Base-by-base conservation (phyloP, 1,140 invertebrate species). In the Megalopta genalis region DNA sequence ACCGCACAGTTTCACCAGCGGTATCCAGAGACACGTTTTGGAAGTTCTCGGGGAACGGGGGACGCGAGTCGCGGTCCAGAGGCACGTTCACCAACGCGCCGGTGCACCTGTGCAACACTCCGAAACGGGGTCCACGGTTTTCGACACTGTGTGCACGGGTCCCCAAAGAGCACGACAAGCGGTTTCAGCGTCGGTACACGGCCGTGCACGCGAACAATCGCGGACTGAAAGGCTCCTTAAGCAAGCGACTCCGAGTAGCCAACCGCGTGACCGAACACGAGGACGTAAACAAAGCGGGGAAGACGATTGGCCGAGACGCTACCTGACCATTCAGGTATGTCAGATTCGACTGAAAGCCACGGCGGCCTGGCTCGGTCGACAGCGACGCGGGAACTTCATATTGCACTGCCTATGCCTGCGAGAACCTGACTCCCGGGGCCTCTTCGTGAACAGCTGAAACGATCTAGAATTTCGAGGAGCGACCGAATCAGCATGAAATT, bases 271-370 rank as follows among this genome's bases (percentile, higher is more conserved):
- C 65, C 46, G 32, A 25, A 52, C 87, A 77, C 72, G 71, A 84
- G 82, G 69, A 84, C 82, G 65, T 77, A 80, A 81, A 84, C 75
- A 76, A 77, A 85, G 68, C 82, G 74, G 77, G 46, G 57, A 74
- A 71, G 85, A 78, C 71, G 77, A 88, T 89, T 89, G 88, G 88
- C 76, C 79, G 82, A 81, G 70, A 65, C 77, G 77, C 76, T 82
- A 87, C 80, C 87, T 88, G 85, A 73, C 73, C 69, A 62, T 57
- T 54, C 59, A 65, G 73, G 73, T 85, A 85, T 72, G 75, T 46
- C 32, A 39, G 57, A 32, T 39, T 14, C 27, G 10, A 21, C 7
- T 18, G 32, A 10, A 10, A 46, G 42, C 32, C 32, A 52, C n/a
- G 0, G 23, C 18, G 42, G 12, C 12, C 32, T 12, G 60, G 5